Evolutionary conservation across 64 coral and sea anemone species (phyloP).

Genomic region (Pachyseris speciosa): DNA sequence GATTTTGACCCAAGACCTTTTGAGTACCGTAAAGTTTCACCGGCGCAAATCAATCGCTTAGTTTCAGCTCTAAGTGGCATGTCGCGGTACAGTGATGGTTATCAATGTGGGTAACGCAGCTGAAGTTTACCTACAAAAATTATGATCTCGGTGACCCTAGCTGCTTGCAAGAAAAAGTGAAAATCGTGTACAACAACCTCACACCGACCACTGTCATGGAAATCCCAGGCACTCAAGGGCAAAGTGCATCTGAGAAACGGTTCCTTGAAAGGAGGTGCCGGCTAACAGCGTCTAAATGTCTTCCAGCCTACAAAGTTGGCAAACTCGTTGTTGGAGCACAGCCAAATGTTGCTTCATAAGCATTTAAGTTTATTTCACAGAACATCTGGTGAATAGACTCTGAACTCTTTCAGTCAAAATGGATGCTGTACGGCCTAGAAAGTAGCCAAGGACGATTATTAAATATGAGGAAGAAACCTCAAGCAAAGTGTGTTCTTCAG

Average conservation of each 20-base stretch:
- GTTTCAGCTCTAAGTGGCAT: background rate
- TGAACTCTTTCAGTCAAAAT: background rate
- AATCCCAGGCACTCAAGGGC: constrained; percentile 2
- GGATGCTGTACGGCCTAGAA: background rate
- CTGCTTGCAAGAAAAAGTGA: background rate
- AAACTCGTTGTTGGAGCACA: background rate
- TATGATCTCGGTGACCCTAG: background rate
- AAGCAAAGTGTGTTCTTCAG: background rate
- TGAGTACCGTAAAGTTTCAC: background rate
- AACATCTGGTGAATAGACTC: background rate
- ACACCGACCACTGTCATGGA: constrained; percentile 4
- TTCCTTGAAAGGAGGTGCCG: background rate
- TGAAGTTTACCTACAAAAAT: background rate
- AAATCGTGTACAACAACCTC: background rate
- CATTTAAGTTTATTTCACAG: background rate
- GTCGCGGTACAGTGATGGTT: background rate
- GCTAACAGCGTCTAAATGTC: background rate
- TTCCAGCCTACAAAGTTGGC: background rate
- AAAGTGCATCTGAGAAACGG: constrained; percentile 17
- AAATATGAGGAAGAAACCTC: background rate
- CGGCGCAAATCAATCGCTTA: background rate
- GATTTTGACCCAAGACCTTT: background rate
- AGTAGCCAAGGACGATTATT: background rate
- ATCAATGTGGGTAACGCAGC: constrained; percentile 14
- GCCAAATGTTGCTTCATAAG: background rate